Conservation (phyloP, 2,797 vertebrate genomes). For the Hoplostethus atlanticus region DNA sequence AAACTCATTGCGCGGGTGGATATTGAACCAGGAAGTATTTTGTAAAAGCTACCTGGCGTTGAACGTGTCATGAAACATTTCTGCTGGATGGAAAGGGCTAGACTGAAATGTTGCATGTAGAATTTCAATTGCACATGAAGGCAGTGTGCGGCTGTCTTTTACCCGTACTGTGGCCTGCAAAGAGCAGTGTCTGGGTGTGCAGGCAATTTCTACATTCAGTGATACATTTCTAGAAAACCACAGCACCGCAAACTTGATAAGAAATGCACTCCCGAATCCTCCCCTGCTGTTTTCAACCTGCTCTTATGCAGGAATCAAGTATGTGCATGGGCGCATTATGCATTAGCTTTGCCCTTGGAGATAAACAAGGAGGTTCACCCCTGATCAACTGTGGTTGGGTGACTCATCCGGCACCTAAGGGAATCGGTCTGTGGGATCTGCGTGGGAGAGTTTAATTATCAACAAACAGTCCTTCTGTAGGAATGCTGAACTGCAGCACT, state of each 20-base stretch:
- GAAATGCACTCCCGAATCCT: slow-evolving; percentile 7
- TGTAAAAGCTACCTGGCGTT: no score
- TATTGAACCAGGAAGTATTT: no score
- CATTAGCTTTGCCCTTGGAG: not conserved
- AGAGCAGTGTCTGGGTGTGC: not conserved
- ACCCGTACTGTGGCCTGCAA: no score
- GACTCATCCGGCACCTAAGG: slow-evolving; percentile 50
- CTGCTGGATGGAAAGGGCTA: no score
- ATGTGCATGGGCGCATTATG: not conserved
- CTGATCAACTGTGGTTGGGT: slow-evolving; percentile 33
- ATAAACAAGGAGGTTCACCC: slow-evolving; percentile 1
- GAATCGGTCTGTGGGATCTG: slow-evolving; percentile 55
- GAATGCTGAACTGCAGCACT: slow-evolving; percentile 25
- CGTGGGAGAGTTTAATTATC: slow-evolving; percentile 47
- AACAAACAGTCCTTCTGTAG: slow-evolving; percentile 20
- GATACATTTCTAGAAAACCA: not conserved
- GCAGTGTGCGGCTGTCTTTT: no score
- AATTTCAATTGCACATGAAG: no score
- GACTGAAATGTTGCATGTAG: no score
- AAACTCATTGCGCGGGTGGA: no score
- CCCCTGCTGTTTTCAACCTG: not conserved
- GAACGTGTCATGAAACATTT: no score
- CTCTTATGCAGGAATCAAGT: not conserved
- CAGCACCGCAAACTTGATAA: no score
- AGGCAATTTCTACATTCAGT: not conserved